Base-by-base conservation (phyloP, 2,888 invertebrate genomes). In the Acleris cristana region DNA sequence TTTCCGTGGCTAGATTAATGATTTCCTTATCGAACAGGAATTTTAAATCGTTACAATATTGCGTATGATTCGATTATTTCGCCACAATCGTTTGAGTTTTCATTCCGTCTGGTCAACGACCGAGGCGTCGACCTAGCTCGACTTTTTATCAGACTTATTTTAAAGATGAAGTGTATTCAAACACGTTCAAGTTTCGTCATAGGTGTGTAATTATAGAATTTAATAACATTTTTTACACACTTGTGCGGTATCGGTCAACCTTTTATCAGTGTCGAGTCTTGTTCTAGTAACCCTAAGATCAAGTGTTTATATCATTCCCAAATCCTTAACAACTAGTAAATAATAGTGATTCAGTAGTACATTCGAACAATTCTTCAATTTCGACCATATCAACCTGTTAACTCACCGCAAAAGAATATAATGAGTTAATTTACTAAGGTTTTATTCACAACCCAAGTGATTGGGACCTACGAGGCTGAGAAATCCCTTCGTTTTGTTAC, bases 261-360 rank as follows among this genome's bases (percentile, higher is more conserved):
- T 30, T 40, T 58, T 64, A 58, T 64, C 64, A 30, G 58, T 44
- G 52, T n/a, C 16, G 23, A 30, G 58, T 45, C 58, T 30, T 48
- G 64, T 26, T 53, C 64, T 54, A 65, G 45, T 65, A 53, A 59
- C 53, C 64, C 53, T 64, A 58, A 48, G 34, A 58, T 64, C 44
- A 45, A 58, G n/a, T 53, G 45, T 26, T 51, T 58, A 44, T 16
- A 16, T 12, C 16, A 16, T 40, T 40, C 14, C 8, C 34, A 40
- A 40, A 40, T 40, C 3, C 0, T 40, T 40, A 10, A 40, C 12
- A 14, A 14, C 3, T 12, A 14, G 12, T 40, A 40, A 40, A 40
- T 14, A 12, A 12, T 8, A 10, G 34, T 34, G 34, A 10, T 30
- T 30, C 8, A 30, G 30, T 30, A 7, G 30, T 10, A 8, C 3